Percentiles rank a stretch among this genome's conserved stretches.
These are phyloP conservation scores for Rhingia campestris DNA, from an alignment of 2,888 invertebrate species.

Conservation along the genomic window DNA sequence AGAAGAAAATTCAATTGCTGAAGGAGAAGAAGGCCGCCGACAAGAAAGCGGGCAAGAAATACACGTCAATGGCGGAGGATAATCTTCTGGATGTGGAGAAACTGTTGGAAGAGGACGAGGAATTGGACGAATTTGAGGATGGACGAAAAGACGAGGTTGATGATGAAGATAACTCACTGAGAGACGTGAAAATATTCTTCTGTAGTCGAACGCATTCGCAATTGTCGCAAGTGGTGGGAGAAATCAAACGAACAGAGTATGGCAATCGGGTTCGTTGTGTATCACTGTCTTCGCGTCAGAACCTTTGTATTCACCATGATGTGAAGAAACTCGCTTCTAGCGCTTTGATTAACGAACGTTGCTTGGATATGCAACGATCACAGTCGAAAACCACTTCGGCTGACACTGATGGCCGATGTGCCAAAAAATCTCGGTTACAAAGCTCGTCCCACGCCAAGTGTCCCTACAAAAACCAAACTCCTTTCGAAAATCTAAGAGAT, in stretches of 20 bases:
- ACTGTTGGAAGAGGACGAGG: constrained; percentile 50
- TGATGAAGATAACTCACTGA: constrained; percentile 79
- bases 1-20: constrained; percentile 85
- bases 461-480: constrained; percentile 86
- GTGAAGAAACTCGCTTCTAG: constrained; percentile 89
- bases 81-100: constrained; percentile 36
- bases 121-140: constrained; percentile 75
- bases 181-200: constrained; percentile 89
- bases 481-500: constrained; percentile 87
- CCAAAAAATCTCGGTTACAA: constrained; percentile 85
- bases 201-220: constrained; percentile 99
- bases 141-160: constrained; percentile 76
- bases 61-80: constrained; percentile 35
- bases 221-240: constrained; percentile 95
- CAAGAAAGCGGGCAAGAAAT: constrained; percentile 56
- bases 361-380: constrained; percentile 90
- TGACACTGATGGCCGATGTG: constrained; percentile 75
- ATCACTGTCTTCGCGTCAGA: constrained; percentile 95
- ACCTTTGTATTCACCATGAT: constrained; percentile 93
- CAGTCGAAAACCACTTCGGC: constrained; percentile 80
- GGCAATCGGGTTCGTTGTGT: constrained; percentile 88
- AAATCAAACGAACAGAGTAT: constrained; percentile 92
- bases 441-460: constrained; percentile 84
- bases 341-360: constrained; percentile 94
- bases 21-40: constrained; percentile 76